Base-by-base conservation (phyloP, 2,888 invertebrate genomes). In the Drosophila siamana region DNA sequence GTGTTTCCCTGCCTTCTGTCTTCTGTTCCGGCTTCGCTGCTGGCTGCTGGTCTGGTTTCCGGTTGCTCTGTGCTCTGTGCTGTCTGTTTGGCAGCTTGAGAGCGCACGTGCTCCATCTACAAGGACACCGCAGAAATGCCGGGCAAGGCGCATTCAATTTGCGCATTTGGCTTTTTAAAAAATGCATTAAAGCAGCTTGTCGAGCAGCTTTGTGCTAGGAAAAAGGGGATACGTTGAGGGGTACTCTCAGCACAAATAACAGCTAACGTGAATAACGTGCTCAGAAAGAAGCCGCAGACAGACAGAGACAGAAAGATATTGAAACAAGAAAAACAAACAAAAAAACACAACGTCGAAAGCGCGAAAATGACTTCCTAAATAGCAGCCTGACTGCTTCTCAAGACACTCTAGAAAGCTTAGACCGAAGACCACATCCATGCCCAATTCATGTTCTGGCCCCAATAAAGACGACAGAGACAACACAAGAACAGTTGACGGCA, bases 111-210 rank as follows among this genome's bases (percentile, higher is more conserved):
- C 71, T 70, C 64, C 70, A 56, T 44, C 30, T 59, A 43, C 44
- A 62, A 57, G 71, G 63, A 61, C 33, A 78, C 87, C 87, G 62
- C 81, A 87, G 54, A 69, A 66, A 63, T 59, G 70, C 48, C 54
- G 59, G 55, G 54, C 65, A 60, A 79, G 73, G 77, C 68, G 74
- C 88, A 86, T 83, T 83, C 88, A 83, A 83, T 83, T 83, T 88
- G 86, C 75, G 86, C 88, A 86, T 86, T 88, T 83, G 88, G 88
- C 87, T 85, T 86, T 84, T 88, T 83, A 83, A 88, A 83, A 83
- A 86, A 83, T 83, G 83, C 83, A 83, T 83, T 83, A 83, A 88
- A 86, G 77, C 68, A 76, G 60, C 24, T 38, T 54, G 75, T 64
- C 38, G 46, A 41, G 64, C 55, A 50, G 57, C 13, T 24, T 15